phyloP scores from a whole-genome alignment of 2,113 vertebrate genomes.

The Phyllopteryx taeniolatus region DNA sequence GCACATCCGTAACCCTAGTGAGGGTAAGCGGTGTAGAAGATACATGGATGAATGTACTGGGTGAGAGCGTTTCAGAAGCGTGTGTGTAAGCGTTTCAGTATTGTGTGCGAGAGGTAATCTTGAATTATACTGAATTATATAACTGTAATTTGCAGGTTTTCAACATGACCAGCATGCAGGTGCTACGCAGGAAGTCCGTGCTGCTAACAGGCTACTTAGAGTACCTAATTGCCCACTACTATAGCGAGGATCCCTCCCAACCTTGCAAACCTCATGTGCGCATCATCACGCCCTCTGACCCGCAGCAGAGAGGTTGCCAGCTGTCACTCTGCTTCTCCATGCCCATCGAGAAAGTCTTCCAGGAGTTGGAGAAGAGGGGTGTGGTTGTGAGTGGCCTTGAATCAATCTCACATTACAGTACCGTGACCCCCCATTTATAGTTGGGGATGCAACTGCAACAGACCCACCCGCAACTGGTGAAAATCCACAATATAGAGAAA shows the following conservation, averaged over 20 bases:
- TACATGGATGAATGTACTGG: no score
- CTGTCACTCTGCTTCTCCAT: constrained; percentile 84
- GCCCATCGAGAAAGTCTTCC: constrained; percentile 73
- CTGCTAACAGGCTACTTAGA: constrained; percentile 93
- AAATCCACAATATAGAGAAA: neutral
- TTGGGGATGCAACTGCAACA: neutral
- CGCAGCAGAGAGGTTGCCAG: constrained; percentile 86
- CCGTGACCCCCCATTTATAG: neutral
- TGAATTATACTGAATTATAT: no score
- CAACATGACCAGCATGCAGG: constrained; percentile 79
- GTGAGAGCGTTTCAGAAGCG: no score
- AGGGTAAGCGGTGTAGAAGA: no score
- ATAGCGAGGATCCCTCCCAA: constrained; percentile 55
- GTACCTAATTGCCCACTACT: constrained; percentile 79
- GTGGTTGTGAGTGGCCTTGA: constrained; percentile 76
- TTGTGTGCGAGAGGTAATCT: no score
- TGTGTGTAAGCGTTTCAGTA: no score
- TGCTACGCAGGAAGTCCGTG: constrained; percentile 85
- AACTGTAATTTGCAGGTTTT: constrained; percentile 76
- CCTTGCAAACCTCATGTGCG: constrained; percentile 68
- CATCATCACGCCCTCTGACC: constrained; percentile 82
- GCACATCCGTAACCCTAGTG: no score
- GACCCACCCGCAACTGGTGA: neutral
- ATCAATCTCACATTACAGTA: neutral
- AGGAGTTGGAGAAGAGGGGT: constrained; percentile 87